These are phyloP conservation scores for Chrysogorgia sp. DNA, from an alignment of 92 coral and sea anemone genomes.

Conservation along the genomic window DNA sequence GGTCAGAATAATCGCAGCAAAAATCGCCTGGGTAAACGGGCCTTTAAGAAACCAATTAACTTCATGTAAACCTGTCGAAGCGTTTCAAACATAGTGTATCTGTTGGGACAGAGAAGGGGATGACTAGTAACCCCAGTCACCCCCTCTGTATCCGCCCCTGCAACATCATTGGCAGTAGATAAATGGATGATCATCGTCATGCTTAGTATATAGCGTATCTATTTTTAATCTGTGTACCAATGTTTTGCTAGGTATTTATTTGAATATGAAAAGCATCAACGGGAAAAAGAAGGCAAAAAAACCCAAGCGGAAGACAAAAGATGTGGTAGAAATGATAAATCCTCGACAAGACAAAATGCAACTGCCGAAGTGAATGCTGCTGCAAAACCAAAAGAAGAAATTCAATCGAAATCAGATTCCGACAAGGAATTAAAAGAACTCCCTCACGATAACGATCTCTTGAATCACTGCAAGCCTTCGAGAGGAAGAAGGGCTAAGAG, in stretches of 20 bases:
- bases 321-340: conserved; percentile 14
- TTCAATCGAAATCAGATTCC: conserved; percentile 10
- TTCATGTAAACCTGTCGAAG: no score
- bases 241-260: conserved; percentile 71
- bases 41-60: no score
- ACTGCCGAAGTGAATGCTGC: neutral
- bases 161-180: no score
- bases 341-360: neutral
- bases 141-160: no score
- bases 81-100: no score
- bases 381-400: conserved; percentile 1
- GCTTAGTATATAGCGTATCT: neutral
- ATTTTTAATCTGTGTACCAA: neutral
- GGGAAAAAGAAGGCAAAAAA: conserved; percentile 35
- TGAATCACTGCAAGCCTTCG: conserved; percentile 2
- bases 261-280: conserved; percentile 77
- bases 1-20: no score
- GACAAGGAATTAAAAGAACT: conserved; percentile 38
- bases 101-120: no score
- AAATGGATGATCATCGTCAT: no score
- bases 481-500: conserved; percentile 11
- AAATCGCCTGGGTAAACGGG: no score
- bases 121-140: no score
- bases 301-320: conserved; percentile 30
- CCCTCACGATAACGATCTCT: neutral